These are phyloP conservation scores for Clytia hemisphaerica DNA, from an alignment of 30 jellyfish, hydroid and myxozoan genomes.

Conservation along the genomic window DNA sequence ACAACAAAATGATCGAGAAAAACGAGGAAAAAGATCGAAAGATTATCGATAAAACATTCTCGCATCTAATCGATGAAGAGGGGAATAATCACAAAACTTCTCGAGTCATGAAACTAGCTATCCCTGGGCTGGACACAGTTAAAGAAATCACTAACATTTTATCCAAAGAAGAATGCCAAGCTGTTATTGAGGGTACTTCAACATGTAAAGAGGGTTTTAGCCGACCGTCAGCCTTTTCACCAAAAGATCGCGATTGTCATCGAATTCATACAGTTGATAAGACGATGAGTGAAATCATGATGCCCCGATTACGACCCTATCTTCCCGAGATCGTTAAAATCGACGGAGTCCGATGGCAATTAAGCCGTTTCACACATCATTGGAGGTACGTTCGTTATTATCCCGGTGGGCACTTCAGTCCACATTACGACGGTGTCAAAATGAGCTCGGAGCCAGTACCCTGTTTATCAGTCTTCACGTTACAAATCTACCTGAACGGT, in stretches of 20 bases:
- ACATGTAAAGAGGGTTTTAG: conserved; percentile 11
- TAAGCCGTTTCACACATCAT: conserved; percentile 6
- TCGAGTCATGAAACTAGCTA: neutral
- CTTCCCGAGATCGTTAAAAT: conserved; percentile 6
- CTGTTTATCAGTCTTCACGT: conserved; percentile 7
- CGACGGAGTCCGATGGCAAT: conserved; percentile 13
- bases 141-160: neutral
- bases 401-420: conserved; percentile 16
- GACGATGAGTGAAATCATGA: conserved; percentile 10
- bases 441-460: conserved; percentile 3
- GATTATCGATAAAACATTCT: neutral
- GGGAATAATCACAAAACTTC: neutral
- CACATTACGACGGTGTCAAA: conserved; percentile 17
- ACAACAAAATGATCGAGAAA: too few relatives aligned
- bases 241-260: conserved; percentile 9
- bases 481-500: conserved; percentile 16
- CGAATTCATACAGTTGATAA: conserved; percentile 15
- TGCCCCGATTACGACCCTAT: conserved; percentile 4
- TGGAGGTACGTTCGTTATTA: conserved; percentile 17
- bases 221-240: conserved; percentile 9
- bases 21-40: neutral
- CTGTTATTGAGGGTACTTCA: neutral
- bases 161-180: conserved; percentile 2
- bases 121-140: conserved; percentile 3
- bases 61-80: conserved; percentile 1